Evolutionary conservation across 2,888 invertebrate species (phyloP).

Genomic region (Hypercompe scribonia): DNA sequence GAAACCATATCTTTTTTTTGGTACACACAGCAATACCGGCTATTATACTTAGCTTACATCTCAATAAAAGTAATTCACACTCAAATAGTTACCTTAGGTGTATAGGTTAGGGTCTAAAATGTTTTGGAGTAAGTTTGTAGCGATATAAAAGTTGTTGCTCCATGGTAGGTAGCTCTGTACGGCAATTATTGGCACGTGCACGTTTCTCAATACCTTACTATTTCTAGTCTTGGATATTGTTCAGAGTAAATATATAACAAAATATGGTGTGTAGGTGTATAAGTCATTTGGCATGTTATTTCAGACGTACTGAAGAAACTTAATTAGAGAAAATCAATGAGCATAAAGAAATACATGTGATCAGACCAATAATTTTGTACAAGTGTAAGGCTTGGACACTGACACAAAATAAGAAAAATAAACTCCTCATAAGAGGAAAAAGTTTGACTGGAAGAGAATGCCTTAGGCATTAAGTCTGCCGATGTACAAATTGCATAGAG

Average conservation of each 20-base stretch:
- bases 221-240: slow-evolving; percentile 49
- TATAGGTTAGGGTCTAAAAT: slow-evolving; percentile 27
- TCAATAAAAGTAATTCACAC: slow-evolving; percentile 22
- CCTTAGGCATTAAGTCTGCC: too few relatives aligned
- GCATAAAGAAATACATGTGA: background rate
- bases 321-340: slow-evolving; percentile 6
- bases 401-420: too few relatives aligned
- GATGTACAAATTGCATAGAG: too few relatives aligned
- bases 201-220: slow-evolving; percentile 64
- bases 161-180: slow-evolving; percentile 59
- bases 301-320: slow-evolving; percentile 20
- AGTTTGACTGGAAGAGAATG: too few relatives aligned
- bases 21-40: slow-evolving; percentile 39
- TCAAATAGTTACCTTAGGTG: slow-evolving; percentile 24
- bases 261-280: slow-evolving; percentile 18
- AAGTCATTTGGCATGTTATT: slow-evolving; percentile 28
- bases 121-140: slow-evolving; percentile 15
- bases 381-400: too few relatives aligned
- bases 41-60: slow-evolving; percentile 45
- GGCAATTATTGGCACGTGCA: slow-evolving; percentile 73
- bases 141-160: slow-evolving; percentile 51
- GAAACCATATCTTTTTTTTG: slow-evolving; percentile 28
- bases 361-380: too few relatives aligned
- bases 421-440: too few relatives aligned
- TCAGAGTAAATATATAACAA: slow-evolving; percentile 39